Evolutionary conservation across 53 echinoderm and acorn worm genomes (phyloP), one percentile per base, ranked within the genome.

Genomic region (Holothuria scabra): DNA sequence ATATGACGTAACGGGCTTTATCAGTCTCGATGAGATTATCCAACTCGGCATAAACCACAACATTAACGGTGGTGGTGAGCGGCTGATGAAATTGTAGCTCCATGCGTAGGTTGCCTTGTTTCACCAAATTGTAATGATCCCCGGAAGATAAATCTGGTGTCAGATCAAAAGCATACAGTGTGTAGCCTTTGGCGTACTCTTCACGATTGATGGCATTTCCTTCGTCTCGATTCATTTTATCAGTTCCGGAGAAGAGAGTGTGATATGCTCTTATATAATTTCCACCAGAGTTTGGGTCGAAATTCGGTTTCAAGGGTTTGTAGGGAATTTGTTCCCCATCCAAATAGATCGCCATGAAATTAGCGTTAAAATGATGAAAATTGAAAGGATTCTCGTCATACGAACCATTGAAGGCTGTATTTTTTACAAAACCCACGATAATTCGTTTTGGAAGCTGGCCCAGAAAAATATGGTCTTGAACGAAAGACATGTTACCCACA

Each of bases 351-450:
- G 87, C 67, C 21, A 89, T 23, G 67, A 86, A 85, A 78, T 91
- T 89, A 0, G 84, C 29, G 2, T 59, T 30, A 46, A 94, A 86
- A 63, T 94, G 76, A 12, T 91, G 81, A 49, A 94, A 91, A 63
- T 91, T 94, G 61, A 75, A 91, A 2, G 91, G 94, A 37, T 94
- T 94, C 33, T 84, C 70, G 1, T 4, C 37, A 65, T 90, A 92
- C 32, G 66, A 55, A 10, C 89, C 90, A 66, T 86, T 91, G 60
- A 86, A 93, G 0, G 89, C 89, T 0, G 80, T 84, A 63, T 86
- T 91, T 6, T 41, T 31, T 0, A 93, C 89, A 22, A 82, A 83
- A 5, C 86, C 89, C 1, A 93, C 14, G 8, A 93, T 79, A n/a
- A 93, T 16, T 26, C 90, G 64, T 25, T 88, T 91, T 1, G 94